Evolutionary conservation across 2,113 vertebrate genomes (phyloP), one percentile per base, ranked within the genome.

Genomic region (Xiphophorus maculatus): DNA sequence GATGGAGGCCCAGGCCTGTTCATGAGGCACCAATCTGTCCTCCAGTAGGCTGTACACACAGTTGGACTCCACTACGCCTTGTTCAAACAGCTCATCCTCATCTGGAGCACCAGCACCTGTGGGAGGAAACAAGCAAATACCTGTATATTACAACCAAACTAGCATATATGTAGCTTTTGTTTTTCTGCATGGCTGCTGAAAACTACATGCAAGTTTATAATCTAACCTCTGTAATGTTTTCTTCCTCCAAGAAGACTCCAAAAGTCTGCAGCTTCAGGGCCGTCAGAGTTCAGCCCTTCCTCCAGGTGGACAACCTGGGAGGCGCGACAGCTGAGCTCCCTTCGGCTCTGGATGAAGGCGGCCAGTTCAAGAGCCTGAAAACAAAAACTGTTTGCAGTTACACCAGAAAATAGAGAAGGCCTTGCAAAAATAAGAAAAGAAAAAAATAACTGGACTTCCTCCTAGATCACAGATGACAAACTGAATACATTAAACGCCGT

Each of bases 21-120:
- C 94, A 6, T 91, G 92, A 29, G 95, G 94, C 30, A 95, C 89
- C 77, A 96, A 93, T 33, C 90, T 82, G 87, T 94, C 92, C 58
- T 93, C 95, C 87, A 91, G 78, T 80, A 96, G 91, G 25, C 75
- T 84, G 87, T 95, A 96, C n/a, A 93, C 91, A 72, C 94, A 94
- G 93, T 96, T 96, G 0, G 95, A 94, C 84, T 95, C 94, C 69
- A 91, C 92, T 84, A 95, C 88, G 0, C 91, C 93, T 0, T 44
- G 29, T 79, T 96, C 95, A 40, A 89, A 96, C 11, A 82, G 75
- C 81, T 95, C 94, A 51, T 96, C 95, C 71, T 95, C 94, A 64
- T 93, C 93, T 10, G 89, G 82, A 13, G 87, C 71, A 27, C 92
- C 84, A 15, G 91, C 90, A 79, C 80, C 92, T 94, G 83, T 8